Percentiles rank a stretch among this genome's conserved stretches.
Evolutionary conservation across 2,888 invertebrate species (phyloP).

Genomic region (Epicampocera succincta): DNA sequence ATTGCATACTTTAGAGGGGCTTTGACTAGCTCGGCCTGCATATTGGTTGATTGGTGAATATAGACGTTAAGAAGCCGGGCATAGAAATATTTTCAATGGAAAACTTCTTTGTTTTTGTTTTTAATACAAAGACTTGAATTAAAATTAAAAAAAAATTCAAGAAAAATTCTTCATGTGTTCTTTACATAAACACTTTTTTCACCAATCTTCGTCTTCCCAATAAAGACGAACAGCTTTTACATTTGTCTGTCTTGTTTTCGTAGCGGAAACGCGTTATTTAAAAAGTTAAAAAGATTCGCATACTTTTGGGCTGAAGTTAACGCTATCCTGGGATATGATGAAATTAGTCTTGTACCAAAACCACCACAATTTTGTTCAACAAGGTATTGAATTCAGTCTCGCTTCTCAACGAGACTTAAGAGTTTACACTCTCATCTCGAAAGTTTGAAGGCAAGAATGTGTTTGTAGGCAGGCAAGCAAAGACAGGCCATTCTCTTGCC

Average conservation of each 20-base stretch:
- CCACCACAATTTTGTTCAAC: conserved; percentile 57
- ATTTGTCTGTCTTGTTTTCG: neutral
- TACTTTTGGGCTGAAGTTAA: conserved; percentile 17
- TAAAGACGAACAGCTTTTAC: no score
- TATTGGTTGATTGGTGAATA: no score
- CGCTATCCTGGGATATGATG: conserved; percentile 45
- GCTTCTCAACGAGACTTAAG: conserved; percentile 35
- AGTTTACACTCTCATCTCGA: conserved; percentile 37
- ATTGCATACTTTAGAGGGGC: conserved; percentile 18
- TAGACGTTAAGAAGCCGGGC: no score
- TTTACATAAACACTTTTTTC: no score
- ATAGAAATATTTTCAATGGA: no score
- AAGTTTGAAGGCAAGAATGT: conserved; percentile 1
- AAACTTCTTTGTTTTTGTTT: no score
- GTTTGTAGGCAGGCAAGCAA: conserved; percentile 41
- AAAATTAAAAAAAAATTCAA: no score
- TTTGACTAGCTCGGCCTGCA: no score
- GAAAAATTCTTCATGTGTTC: no score
- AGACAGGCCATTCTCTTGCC: neutral
- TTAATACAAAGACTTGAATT: no score
- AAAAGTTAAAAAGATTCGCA: conserved; percentile 31
- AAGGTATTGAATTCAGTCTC: conserved; percentile 43
- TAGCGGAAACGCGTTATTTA: conserved; percentile 59
- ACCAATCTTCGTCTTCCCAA: no score
- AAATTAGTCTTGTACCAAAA: conserved; percentile 56